Evolutionary conservation across 2,888 invertebrate species (phyloP).

Genomic region (Girardia tigrina): DNA sequence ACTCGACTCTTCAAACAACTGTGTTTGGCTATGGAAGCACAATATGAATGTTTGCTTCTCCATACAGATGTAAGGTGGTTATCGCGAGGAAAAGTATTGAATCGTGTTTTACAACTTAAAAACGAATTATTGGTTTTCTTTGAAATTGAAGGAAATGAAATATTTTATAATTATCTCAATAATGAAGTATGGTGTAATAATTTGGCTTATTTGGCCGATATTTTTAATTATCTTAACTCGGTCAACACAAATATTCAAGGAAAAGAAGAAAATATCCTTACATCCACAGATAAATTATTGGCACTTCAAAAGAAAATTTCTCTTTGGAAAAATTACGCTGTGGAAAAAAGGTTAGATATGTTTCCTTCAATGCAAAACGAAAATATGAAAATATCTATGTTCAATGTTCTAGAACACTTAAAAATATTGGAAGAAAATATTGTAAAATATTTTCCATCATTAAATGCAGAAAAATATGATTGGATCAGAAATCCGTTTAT

Average conservation of each 20-base stretch:
- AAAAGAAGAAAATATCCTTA: constrained; percentile 14
- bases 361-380: background rate
- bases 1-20: background rate
- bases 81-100: background rate
- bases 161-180: background rate
- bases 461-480: too few relatives aligned
- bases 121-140: constrained; percentile 3
- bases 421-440: background rate
- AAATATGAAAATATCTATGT: background rate
- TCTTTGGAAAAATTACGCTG: constrained; percentile 13
- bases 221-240: background rate
- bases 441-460: background rate
- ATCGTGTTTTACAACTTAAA: background rate
- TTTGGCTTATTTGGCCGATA: background rate
- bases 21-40: background rate
- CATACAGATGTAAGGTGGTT: background rate
- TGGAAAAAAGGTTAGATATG: background rate
- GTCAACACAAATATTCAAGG: constrained; percentile 18
- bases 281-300: background rate
- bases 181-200: background rate
- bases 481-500: too few relatives aligned
- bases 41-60: background rate
- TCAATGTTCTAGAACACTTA: background rate
- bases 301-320: background rate
- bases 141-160: background rate